Base-by-base conservation (phyloP, 2,797 vertebrate species). In the Podarcis lilfordi region DNA sequence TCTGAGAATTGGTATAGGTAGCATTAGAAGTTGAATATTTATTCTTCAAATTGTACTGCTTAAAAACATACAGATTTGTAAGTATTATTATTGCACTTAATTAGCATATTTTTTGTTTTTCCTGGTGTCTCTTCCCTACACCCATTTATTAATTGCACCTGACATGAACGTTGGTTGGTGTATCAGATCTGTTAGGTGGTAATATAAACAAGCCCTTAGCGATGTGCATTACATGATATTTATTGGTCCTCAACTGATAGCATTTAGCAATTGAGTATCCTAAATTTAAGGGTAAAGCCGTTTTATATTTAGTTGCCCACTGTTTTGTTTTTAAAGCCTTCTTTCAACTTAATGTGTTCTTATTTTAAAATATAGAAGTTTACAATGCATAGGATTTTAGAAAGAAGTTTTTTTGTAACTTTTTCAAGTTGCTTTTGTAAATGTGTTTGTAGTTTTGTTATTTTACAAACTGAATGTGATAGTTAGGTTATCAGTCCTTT, bases 331-430 rank as follows among this genome's bases (percentile, higher is more conserved):
- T 89, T 11, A 74, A 69, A 40, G 29, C 5, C 23, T 85, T 25
- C 87, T 43, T 90, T 87, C 83, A 27, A 11, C 68, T 81, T 55
- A 74, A 88, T 29, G 35, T 69, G 35, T 59, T 45, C 43, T 77
- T 77, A 10, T 69, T 68, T 85, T 50, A 45, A 23, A 84, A 11
- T 8, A 91, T 23, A 80, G 50, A 83, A 74, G 1, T 68, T 29
- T 55, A 71, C 80, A n/a, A 55, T 93, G 76, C 89, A 40, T 77
- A 55, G 85, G 27, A 11, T 92, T 91, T 92, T 80, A 91, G n/a
- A 94, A 61, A 94, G 64, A 2, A 45, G 29, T 86, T 84, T 29
- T 2, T 86, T 94, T 93, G 88, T 82, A 82, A 21, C 17, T 55
- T 91, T 94, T 92, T 90, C 45, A 32, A 66, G 7, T 13, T 86